These are phyloP conservation scores for Aromia moschata DNA, from an alignment of 2,888 invertebrate species.

Conservation along the genomic window DNA sequence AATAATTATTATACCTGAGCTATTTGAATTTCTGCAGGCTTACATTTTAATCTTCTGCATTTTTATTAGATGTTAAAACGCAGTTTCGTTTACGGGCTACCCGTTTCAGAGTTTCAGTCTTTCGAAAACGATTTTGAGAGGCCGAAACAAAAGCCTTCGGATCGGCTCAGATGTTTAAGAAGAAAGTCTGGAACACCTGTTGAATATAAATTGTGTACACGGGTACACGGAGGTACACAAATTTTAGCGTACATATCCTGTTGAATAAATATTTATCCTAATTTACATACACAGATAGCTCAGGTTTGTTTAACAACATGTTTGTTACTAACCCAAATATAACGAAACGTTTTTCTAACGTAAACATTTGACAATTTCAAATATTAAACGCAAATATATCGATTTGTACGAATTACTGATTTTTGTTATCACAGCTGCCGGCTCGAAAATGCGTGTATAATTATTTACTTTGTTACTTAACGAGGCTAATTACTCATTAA, in stretches of 20 bases:
- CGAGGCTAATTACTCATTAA: neutral
- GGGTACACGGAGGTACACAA: slow-evolving; percentile 14
- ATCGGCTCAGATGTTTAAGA: neutral
- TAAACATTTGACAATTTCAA: neutral
- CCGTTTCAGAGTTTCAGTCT: too few relatives aligned
- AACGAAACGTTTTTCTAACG: neutral
- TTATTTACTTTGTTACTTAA: neutral
- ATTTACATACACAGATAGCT: neutral
- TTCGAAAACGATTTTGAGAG: too few relatives aligned
- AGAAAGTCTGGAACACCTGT: slow-evolving; percentile 18
- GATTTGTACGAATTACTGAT: neutral
- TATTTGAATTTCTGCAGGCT: slow-evolving; percentile 10
- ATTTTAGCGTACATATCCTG: slow-evolving; percentile 5
- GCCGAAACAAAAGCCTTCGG: too few relatives aligned
- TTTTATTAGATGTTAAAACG: slow-evolving; percentile 10
- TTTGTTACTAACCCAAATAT: neutral
- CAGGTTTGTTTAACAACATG: neutral
- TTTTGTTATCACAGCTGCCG: neutral
- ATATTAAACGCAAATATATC: neutral
- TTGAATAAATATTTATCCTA: slow-evolving; percentile 6
- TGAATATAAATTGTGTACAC: slow-evolving; percentile 16
- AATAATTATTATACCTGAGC: slow-evolving; percentile 28
- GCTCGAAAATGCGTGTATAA: neutral
- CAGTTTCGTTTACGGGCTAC: neutral
- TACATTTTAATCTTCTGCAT: slow-evolving; percentile 10